Evolutionary conservation across 2,888 invertebrate species (phyloP), one percentile per base, ranked within the genome.

Genomic region (Amphipyra berbera): DNA sequence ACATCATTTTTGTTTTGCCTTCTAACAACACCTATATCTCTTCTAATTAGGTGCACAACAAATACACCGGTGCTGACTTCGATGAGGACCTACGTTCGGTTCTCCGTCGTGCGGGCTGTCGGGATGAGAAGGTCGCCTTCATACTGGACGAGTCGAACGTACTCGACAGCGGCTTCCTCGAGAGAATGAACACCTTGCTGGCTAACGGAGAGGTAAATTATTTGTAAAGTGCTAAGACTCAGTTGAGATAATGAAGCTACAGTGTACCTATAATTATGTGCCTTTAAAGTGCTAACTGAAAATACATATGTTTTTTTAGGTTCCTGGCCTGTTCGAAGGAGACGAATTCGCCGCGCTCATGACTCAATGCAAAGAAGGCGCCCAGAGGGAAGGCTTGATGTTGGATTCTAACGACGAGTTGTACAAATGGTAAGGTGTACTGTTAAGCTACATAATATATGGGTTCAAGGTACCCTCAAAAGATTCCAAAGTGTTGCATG

Each of bases 281-380:
- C 2, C 21, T 21, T 21, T 21, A 21, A 21, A 21, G 21, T 21
- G 3, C 21, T 21, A 3, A 21, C 21, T 40, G 5, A 13, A 42
- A 9, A 15, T 7, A 42, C 5, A 6, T 14, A 13, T 15, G 15
- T 48, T 41, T 30, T 9, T 78, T 4, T 68, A 93, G 95, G 98
- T 99, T 9, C 98, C 98, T 54, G 98, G 98, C 52, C 92, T 98
- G 40, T 98, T 98, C 84, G 98, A 98, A 91, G 98, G 99, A 8
- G 99, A 99, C 84, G 99, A 99, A 88, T 99, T 99, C 88, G 99
- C 99, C 1, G 99, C 99, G 0, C 95, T 99, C 62, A 99, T 99
- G 99, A 99, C 99, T 0, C 99, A 99, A 89, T 99, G 99, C 90
- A 99, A 99, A 90, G 99, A 99, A 94, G 99, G 99, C 3, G 99